Conservation (phyloP, 2,888 invertebrate genomes). For the Sarcophaga subvicina region DNA sequence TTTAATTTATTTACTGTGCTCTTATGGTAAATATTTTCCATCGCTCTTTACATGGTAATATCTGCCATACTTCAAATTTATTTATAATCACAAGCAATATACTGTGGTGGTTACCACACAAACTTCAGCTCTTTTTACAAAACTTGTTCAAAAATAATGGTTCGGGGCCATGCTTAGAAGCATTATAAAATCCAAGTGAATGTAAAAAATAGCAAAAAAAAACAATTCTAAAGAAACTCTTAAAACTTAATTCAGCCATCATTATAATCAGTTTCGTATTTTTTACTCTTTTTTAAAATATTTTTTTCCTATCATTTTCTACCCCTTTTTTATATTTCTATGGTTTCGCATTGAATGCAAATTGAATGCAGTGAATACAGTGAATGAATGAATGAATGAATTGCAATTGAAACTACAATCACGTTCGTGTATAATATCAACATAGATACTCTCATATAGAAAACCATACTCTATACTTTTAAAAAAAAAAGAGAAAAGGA, state of each 20-base stretch:
- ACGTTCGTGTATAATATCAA: not conserved
- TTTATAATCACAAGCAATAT: not conserved
- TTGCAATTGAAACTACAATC: constrained; percentile 36
- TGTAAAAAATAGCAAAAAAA: not conserved
- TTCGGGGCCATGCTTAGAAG: not conserved
- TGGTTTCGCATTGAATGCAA: constrained; percentile 56
- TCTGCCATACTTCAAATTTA: not conserved
- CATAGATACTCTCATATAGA: constrained; percentile 6
- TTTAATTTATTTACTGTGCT: not conserved
- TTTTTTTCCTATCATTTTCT: not conserved
- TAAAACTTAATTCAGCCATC: constrained; percentile 13
- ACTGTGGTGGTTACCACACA: not conserved
- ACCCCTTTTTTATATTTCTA: constrained; percentile 18
- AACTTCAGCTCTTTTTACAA: not conserved
- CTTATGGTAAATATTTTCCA: no score
- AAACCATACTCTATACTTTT: not conserved
- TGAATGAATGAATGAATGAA: constrained; percentile 46
- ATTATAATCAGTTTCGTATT: constrained; percentile 7
- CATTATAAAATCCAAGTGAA: not conserved
- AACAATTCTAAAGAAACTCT: constrained; percentile 4
- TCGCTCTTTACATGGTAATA: not conserved
- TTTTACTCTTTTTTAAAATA: not conserved
- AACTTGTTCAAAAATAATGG: not conserved
- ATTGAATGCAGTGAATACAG: constrained; percentile 47
- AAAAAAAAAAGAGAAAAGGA: not conserved